Percentiles rank a stretch among this genome's conserved stretches.
Conservation (phyloP, 92 coral and sea anemone species). For the Paramuricea clavata region DNA sequence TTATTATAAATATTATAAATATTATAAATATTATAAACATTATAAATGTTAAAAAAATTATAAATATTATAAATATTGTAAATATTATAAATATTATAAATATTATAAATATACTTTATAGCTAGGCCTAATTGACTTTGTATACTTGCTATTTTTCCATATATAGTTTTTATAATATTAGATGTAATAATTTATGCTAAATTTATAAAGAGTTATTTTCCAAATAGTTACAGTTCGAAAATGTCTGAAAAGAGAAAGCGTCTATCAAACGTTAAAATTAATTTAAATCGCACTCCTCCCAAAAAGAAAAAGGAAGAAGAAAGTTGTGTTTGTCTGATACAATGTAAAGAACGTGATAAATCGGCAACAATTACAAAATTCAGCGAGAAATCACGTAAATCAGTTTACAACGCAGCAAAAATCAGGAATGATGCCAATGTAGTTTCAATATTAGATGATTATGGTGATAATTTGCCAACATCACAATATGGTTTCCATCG, state of each 20-base stretch:
- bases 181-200: too few relatives aligned
- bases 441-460: not conserved
- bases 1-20: too few relatives aligned
- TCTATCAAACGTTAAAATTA: not conserved
- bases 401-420: constrained; percentile 12
- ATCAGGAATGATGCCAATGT: not conserved
- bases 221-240: not conserved
- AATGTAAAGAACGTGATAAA: not conserved
- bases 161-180: too few relatives aligned
- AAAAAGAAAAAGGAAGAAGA: constrained; percentile 18
- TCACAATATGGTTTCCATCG: constrained; percentile 19
- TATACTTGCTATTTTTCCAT: too few relatives aligned
- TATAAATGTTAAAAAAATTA: too few relatives aligned
- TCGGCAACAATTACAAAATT: not conserved
- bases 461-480: constrained; percentile 26
- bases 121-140: too few relatives aligned
- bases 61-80: too few relatives aligned
- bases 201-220: too few relatives aligned
- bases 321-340: not conserved
- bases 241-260: not conserved
- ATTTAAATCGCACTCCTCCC: constrained; percentile 18
- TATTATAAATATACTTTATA: too few relatives aligned
- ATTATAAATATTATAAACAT: too few relatives aligned
- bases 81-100: too few relatives aligned
- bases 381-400: constrained; percentile 2